These are phyloP conservation scores for Cephus rjabovi DNA, from an alignment of 2,888 invertebrate genomes.

Conservation along the genomic window DNA sequence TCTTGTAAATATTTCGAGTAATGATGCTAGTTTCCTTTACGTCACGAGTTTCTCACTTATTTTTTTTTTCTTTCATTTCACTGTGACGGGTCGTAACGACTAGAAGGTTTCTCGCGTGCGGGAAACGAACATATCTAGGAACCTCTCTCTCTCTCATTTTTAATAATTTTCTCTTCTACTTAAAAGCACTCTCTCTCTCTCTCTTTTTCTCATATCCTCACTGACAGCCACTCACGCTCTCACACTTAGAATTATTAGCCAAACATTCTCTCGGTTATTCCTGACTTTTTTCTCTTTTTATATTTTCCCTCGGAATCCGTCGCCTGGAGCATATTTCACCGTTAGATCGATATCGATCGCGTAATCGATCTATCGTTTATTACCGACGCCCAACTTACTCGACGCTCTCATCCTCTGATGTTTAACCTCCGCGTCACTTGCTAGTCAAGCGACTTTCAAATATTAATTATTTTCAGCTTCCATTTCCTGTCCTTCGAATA, in stretches of 20 bases:
- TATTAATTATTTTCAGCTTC: neutral
- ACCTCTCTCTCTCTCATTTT: neutral
- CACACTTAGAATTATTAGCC: neutral
- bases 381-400: neutral
- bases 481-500: conserved; percentile 34
- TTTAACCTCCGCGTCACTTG: neutral
- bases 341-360: neutral
- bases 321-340: neutral
- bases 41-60: neutral
- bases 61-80: conserved; percentile 1
- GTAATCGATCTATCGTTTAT: neutral
- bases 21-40: conserved; percentile 8
- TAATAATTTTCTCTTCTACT: neutral
- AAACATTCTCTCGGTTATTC: neutral
- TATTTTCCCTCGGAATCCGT: neutral
- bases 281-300: neutral
- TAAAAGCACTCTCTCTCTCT: neutral
- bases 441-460: neutral
- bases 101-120: neutral
- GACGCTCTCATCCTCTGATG: neutral
- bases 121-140: neutral
- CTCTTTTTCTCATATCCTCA: neutral
- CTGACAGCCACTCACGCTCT: neutral
- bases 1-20: conserved; percentile 4
- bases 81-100: neutral